Base-by-base conservation (phyloP, 2,797 vertebrate genomes). In the Eulemur coronatus region DNA sequence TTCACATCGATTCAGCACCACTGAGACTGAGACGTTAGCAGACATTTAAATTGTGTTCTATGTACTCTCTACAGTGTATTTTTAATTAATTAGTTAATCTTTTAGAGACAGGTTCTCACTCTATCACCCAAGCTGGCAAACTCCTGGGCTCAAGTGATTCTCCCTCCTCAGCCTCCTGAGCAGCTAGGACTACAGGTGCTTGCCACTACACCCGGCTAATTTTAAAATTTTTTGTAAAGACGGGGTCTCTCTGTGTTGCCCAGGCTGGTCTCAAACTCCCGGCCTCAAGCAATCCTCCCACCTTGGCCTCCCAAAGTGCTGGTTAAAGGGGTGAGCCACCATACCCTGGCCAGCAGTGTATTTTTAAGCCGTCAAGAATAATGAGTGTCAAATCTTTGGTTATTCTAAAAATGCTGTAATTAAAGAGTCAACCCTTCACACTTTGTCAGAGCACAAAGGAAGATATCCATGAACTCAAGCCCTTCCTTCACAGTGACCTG, bases 321-420 rank as follows among this genome's bases (percentile, higher is more conserved):
- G 7, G 33, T 35, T 67, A 67, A n/a, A 35, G 17, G 7, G 7
- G 33, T 35, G 17, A 67, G 18, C 57, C 57, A 59, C 57, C 4
- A 26, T 22, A 28, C 33, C 15, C 33, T 67, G 63, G 33, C 63
- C n/a, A n/a, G 33, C 50, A 81, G 33, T 38, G 14, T 76, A 81
- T 50, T 89, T 95, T 90, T 67, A 95, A 97, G 92, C 33, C 79
- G 67, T 59, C 41, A 52, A 72, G 38, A 72, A 30, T 6, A 84
- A 30, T 50, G 48, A 41, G 20, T 89, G 52, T 72, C 72, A 87
- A 81, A 48, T 26, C 15, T 65, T 76, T 70, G 61, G 17, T 95
- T 50, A 92, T 70, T 90, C 26, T 46, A 11, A 8, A 93, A 93
- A 84, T 30, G 43, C 57, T 84, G 0, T 70, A 57, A 94, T 69